Evolutionary conservation across 2,888 invertebrate species (phyloP).

Genomic region (Spodoptera picta): DNA sequence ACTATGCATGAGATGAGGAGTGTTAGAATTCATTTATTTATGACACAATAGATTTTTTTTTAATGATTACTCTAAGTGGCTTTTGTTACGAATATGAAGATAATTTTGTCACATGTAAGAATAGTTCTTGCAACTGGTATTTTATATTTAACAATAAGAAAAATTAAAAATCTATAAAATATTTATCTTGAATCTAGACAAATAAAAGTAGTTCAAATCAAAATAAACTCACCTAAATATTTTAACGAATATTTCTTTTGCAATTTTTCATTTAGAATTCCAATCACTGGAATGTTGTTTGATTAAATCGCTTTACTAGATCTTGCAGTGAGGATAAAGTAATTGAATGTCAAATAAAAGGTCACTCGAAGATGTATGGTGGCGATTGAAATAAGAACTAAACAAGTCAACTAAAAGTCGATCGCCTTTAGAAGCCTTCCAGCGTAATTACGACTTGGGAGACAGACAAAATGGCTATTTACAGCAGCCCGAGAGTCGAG

Average conservation of each 20-base stretch:
- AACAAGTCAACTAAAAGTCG: conserved; percentile 41
- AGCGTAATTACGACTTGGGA: conserved; percentile 49
- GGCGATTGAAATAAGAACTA: conserved; percentile 41
- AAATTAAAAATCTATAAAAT: conserved; percentile 14
- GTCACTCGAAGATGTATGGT: conserved; percentile 39
- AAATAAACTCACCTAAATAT: conserved; percentile 18
- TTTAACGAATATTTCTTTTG: conserved; percentile 31
- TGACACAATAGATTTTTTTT: too few species aligned
- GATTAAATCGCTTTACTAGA: conserved; percentile 45
- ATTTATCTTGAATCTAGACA: conserved; percentile 27
- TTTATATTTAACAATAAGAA: too few species aligned
- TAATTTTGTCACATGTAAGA: too few species aligned
- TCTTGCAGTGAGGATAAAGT: conserved; percentile 42
- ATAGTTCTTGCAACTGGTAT: too few species aligned
- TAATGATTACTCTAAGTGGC: too few species aligned
- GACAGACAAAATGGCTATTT: conserved; percentile 24
- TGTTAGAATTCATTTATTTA: too few species aligned
- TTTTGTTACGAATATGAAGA: too few species aligned
- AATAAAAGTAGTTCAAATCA: conserved; percentile 31
- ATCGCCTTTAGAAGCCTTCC: conserved; percentile 45
- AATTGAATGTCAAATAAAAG: conserved; percentile 52
- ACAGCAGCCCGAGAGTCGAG: conserved; percentile 6
- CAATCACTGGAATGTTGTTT: conserved; percentile 37
- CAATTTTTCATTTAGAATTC: conserved; percentile 38
- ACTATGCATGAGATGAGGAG: conserved; percentile 30